Base-by-base conservation (phyloP, 2,888 invertebrate genomes). In the Lomographa bimaculata region DNA sequence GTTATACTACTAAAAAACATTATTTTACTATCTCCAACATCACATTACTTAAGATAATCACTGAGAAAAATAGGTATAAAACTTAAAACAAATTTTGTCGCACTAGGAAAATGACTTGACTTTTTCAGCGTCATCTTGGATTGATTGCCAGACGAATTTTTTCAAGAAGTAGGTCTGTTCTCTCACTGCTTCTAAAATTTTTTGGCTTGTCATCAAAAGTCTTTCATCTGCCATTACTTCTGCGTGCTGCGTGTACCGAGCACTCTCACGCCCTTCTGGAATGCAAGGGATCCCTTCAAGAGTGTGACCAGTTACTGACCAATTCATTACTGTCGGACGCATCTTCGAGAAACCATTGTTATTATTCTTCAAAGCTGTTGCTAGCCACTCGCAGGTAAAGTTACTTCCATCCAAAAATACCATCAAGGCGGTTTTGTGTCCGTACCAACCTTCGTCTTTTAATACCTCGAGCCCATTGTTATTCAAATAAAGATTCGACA, bases 231-330 rank as follows among this genome's bases (percentile, higher is more conserved):
- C 56, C 46, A 64, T 43, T 1, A 56, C 48, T 3, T 54, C 16
- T 1, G 28, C 6, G 3, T 5, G 9, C 7, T 25, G 32, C 0
- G 19, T 6, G 7, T 8, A 11, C 5, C 44, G 11, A 0, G 21
- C 44, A 2, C 9, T n/a, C 12, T 57, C 56, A n/a, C 49, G 55
- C 1, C 51, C 46, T 0, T 48, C 52, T 1, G 61, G 42, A 1
- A 46, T 33, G 40, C 87, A 89, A 0, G 85, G 77, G 10, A 87
- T 78, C 0, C 80, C 81, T 37, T 79, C 76, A n/a, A 89, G 34
- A 0, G 82, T 71, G 49, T 72, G 46, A 0, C 58, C 66, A 0
- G 50, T 40, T 2, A 51, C 38, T 0, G 52, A 44, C 0, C 49
- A 29, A 1, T 63, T 54, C 0, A 68, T 18, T 1, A 71, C 76